These are phyloP conservation scores for Muntiacus reevesi DNA, from an alignment of 2,113 vertebrate species.

Conservation along the genomic window DNA sequence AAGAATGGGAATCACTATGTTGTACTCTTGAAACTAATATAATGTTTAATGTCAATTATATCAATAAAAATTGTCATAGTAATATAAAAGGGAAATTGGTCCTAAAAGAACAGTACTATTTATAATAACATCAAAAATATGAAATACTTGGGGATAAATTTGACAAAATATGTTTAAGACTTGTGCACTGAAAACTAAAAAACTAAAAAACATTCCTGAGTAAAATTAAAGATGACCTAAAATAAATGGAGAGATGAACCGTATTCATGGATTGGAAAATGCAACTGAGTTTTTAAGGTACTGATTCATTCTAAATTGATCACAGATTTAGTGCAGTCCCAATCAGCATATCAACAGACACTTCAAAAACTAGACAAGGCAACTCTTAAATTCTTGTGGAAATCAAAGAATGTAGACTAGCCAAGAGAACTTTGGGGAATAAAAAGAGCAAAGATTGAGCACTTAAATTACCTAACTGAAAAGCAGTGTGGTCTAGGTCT, in stretches of 20 bases:
- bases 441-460: not conserved
- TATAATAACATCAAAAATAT: not conserved
- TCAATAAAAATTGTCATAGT: not conserved
- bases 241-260: not conserved
- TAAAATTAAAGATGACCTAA: not conserved
- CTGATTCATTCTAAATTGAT: not conserved
- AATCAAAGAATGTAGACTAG: not conserved
- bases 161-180: not conserved
- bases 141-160: not conserved
- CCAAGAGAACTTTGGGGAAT: not conserved
- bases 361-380: not conserved
- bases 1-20: not conserved
- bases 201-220: not conserved
- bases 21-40: not conserved
- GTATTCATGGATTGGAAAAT: not conserved
- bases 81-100: not conserved
- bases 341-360: not conserved
- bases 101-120: not conserved
- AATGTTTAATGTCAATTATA: not conserved
- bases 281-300: not conserved
- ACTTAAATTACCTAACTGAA: not conserved
- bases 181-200: not conserved
- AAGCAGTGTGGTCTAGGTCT: not conserved
- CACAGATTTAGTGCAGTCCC: not conserved
- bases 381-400: not conserved